Evolutionary conservation across 2,113 vertebrate species (phyloP).

Genomic region (Cynocephalus volans): DNA sequence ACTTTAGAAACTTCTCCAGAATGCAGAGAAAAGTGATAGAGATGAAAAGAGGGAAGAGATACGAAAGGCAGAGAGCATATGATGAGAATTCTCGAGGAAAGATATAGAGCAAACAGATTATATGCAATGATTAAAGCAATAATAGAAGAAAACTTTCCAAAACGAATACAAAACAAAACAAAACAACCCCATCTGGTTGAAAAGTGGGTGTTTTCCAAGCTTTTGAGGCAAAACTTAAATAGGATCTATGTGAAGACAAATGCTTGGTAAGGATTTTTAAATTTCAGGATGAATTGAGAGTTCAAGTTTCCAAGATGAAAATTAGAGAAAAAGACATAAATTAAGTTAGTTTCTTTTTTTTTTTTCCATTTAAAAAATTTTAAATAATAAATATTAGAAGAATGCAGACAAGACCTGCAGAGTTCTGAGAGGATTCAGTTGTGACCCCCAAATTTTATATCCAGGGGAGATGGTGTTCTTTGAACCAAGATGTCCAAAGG

Average conservation of each 20-base stretch:
- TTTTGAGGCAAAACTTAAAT: constrained; percentile 27
- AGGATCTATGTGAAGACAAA: constrained; percentile 41
- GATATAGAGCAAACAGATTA: background rate
- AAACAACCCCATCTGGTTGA: background rate
- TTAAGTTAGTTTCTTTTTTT: background rate
- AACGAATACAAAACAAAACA: background rate
- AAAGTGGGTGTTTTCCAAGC: background rate
- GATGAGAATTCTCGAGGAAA: background rate
- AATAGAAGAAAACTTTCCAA: background rate
- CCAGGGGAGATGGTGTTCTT: background rate
- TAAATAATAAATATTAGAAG: background rate
- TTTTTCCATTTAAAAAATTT: too few species aligned
- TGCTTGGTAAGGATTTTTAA: constrained; percentile 23
- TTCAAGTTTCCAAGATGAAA: constrained; percentile 8
- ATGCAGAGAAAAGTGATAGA: background rate
- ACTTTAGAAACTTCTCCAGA: background rate
- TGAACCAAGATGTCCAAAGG: background rate
- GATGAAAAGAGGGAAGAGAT: background rate
- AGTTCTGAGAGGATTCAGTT: background rate
- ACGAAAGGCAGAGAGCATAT: background rate
- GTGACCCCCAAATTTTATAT: background rate
- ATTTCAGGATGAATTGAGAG: constrained; percentile 4
- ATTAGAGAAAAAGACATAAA: background rate
- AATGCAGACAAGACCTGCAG: background rate
- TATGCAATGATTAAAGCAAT: background rate